Conservation (phyloP, 2,113 vertebrate species). For the Pituophis catenifer region DNA sequence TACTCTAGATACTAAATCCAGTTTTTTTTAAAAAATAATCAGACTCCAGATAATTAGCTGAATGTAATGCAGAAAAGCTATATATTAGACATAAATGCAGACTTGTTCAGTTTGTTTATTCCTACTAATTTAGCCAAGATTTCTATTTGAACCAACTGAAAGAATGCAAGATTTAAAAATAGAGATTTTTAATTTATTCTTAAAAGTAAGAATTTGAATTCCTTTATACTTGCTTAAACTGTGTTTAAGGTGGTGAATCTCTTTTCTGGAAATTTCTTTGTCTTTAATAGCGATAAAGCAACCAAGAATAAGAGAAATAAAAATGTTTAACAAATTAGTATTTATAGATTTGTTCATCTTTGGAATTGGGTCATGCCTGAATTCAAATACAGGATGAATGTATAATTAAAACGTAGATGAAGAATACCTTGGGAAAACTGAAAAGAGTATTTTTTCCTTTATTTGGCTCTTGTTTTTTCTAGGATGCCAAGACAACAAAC, state of each 20-base stretch:
- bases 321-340: neutral
- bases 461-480: neutral
- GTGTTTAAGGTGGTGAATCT: neutral
- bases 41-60: neutral
- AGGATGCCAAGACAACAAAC: neutral
- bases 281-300: neutral
- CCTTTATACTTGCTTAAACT: neutral
- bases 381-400: neutral
- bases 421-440: neutral
- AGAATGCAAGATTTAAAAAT: neutral
- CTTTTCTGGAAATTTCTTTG: neutral
- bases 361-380: neutral
- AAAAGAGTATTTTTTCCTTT: neutral
- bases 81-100: neutral
- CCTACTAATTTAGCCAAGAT: neutral
- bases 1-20: neutral
- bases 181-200: neutral
- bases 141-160: neutral
- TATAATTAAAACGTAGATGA: neutral
- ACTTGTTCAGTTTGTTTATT: neutral
- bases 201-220: neutral
- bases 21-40: neutral
- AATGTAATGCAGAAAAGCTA: neutral
- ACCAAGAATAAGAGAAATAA: neutral
- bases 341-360: neutral